These are phyloP conservation scores for Kryptolebias ocellatus DNA, from an alignment of 2,797 vertebrate species.

Conservation along the genomic window DNA sequence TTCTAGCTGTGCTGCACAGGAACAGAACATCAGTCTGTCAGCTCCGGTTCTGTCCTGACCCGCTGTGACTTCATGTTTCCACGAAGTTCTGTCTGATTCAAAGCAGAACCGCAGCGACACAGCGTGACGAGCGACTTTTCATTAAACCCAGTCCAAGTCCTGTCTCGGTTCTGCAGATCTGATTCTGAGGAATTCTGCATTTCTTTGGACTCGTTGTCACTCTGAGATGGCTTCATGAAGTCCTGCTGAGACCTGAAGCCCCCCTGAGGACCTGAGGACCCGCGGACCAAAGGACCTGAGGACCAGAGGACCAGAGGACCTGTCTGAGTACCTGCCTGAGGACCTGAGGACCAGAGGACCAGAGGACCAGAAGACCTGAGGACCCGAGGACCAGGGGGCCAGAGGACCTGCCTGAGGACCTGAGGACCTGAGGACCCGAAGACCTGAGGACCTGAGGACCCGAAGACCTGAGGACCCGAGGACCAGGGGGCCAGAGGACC, in stretches of 20 bases:
- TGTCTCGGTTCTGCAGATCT: constrained; percentile 3
- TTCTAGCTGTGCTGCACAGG: constrained; percentile 23
- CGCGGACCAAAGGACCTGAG: too few relatives aligned
- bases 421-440: too few relatives aligned
- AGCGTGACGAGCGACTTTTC: constrained; percentile 12
- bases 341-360: too few relatives aligned
- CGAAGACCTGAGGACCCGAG: too few relatives aligned
- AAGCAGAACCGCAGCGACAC: constrained; percentile 8
- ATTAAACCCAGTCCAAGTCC: constrained; percentile 19
- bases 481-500: too few relatives aligned
- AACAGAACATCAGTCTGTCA: constrained; percentile 18
- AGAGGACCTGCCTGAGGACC: too few relatives aligned
- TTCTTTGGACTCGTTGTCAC: constrained; percentile 21
- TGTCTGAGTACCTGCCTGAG: too few relatives aligned
- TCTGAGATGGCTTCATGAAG: constrained; percentile 19
- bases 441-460: too few relatives aligned
- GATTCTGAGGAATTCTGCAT: constrained; percentile 22
- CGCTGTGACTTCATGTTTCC: constrained; percentile 44
- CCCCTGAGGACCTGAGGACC: constrained; percentile 10
- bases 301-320: too few relatives aligned
- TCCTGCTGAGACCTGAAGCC: constrained; percentile 29
- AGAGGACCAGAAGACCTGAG: too few relatives aligned
- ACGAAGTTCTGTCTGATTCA: constrained; percentile 3
- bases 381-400: too few relatives aligned
- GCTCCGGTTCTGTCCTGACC: constrained; percentile 36